These are phyloP conservation scores for Platalea minor DNA, from an alignment of 2,797 vertebrate species.

Conservation along the genomic window DNA sequence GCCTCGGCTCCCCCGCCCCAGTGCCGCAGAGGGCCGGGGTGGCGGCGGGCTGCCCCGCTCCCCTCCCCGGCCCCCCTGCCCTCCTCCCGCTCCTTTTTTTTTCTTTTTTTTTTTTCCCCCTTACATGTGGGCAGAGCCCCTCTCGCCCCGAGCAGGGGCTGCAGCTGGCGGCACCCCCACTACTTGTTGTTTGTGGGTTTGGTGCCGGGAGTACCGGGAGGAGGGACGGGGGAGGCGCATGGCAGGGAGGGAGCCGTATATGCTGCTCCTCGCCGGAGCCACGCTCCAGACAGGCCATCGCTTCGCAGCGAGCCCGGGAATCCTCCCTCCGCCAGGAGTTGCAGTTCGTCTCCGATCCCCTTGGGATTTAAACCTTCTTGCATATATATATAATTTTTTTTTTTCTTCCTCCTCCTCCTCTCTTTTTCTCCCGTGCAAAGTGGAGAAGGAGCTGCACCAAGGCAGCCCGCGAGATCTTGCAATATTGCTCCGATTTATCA, in stretches of 20 bases:
- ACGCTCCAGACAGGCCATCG: constrained; percentile 29
- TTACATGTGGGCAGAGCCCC: constrained; percentile 26
- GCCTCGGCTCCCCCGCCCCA: neutral
- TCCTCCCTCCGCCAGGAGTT: neutral
- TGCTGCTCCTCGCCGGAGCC: constrained; percentile 58
- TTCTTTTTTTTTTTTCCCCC: neutral
- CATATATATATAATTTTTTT: neutral
- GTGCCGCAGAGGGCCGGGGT: constrained; percentile 42
- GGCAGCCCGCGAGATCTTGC: constrained; percentile 43
- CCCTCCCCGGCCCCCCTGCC: neutral
- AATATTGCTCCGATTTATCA: constrained; percentile 6
- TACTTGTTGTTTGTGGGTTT: constrained; percentile 27
- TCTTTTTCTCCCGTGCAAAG: constrained; percentile 39
- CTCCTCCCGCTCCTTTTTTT: neutral
- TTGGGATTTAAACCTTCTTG: constrained; percentile 47
- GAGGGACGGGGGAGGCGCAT: constrained; percentile 49
- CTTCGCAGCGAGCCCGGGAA: neutral
- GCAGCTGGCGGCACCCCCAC: constrained; percentile 35
- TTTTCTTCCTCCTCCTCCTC: neutral
- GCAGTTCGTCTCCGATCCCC: constrained; percentile 48
- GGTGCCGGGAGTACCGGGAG: constrained; percentile 41
- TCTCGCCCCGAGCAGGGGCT: neutral
- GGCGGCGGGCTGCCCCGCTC: neutral
- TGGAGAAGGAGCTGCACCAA: constrained; percentile 46
- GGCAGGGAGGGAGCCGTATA: constrained; percentile 66